Evolutionary conservation across 2,113 vertebrate species (phyloP), one percentile per base, ranked within the genome.

Genomic region (Macquaria ambigua): DNA sequence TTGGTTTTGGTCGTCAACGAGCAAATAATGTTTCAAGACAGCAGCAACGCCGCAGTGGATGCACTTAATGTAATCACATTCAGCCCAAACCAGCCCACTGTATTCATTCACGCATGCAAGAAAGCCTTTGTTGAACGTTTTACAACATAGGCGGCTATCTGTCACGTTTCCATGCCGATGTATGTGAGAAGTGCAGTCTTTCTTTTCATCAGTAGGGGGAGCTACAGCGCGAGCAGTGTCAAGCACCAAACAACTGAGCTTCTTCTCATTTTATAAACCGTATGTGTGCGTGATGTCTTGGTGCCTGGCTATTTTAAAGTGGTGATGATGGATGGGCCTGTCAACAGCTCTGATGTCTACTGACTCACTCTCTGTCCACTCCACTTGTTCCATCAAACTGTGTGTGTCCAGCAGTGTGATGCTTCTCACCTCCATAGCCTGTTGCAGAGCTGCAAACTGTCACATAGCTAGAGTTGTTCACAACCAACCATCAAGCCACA

Each of bases 341-440:
- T 86, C 74, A 86, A n/a, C 86, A 84, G 70, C 74, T 84, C 71
- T 72, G 46, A 74, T 84, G 83, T 83, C 41, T 56, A 59, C 71
- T 87, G 87, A 91, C 86, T 91, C 84, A 87, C 77, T 56, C 39
- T 52, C 61, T 75, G 53, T 84, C 76, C 37, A 43, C 39, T 79
- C 59, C 46, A 39, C 43, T 84, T 81, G 59, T 81, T 75, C 78
- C 77, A 68, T 59, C 39, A 50, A 58, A 76, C 10, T 41, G 16
- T 43, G 14, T 69, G 41, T 58, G 37, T 70, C 52, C 71, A 59
- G 20, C 53, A 79, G 59, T 1, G 67, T 11, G 59, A 69, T 52
- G 43, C 64, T 37, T 81, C 76, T 71, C 88, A 79, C 68, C 70
- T 76, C 55, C 25, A 10, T 3, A 28, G 50, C 39, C 41, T 72